Percentiles rank a stretch among this genome's conserved stretches.
Evolutionary conservation across 1,140 invertebrate genomes (phyloP).

Genomic region (Platyura marginata): DNA sequence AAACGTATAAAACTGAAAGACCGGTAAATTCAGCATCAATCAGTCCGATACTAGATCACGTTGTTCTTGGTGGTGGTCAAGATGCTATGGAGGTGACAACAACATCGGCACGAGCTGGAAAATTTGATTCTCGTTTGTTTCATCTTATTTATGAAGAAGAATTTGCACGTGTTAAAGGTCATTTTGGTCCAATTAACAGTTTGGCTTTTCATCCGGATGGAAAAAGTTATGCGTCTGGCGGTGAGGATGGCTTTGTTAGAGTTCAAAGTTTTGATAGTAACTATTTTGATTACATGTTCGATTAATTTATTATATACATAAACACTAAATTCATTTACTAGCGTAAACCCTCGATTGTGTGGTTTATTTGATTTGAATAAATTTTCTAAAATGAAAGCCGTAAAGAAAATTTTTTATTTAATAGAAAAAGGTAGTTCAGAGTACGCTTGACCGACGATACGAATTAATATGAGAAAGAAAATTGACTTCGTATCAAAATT

Average conservation of each 20-base stretch:
- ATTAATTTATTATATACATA: slow-evolving; percentile 32
- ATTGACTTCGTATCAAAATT: no score
- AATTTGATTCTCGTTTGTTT: slow-evolving; percentile 97
- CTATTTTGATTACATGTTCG: slow-evolving; percentile 95
- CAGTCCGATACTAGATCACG: slow-evolving; percentile 86
- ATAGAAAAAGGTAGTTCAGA: no score
- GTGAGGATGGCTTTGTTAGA: slow-evolving; percentile 96
- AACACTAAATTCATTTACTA: no score
- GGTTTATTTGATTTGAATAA: no score
- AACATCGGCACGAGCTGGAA: slow-evolving; percentile 84
- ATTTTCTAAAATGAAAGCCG: no score
- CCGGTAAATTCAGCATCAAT: slow-evolving; percentile 94
- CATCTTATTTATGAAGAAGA: slow-evolving; percentile 99
- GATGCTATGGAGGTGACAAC: slow-evolving; percentile 99
- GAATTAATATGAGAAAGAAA: no score
- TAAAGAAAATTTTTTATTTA: no score
- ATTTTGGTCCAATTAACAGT: slow-evolving; percentile 99
- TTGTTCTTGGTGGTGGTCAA: slow-evolving; percentile 91
- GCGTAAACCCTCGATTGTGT: no score
- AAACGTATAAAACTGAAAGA: slow-evolving; percentile 90
- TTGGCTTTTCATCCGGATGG: slow-evolving; percentile 97
- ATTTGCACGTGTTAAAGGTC: slow-evolving; percentile 94
- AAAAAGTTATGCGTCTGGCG: slow-evolving; percentile 88
- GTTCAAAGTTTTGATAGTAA: slow-evolving; percentile 91
- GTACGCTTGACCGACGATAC: no score